phyloP scores from a whole-genome alignment of 2,113 vertebrate genomes.

The Malurus elegans region DNA sequence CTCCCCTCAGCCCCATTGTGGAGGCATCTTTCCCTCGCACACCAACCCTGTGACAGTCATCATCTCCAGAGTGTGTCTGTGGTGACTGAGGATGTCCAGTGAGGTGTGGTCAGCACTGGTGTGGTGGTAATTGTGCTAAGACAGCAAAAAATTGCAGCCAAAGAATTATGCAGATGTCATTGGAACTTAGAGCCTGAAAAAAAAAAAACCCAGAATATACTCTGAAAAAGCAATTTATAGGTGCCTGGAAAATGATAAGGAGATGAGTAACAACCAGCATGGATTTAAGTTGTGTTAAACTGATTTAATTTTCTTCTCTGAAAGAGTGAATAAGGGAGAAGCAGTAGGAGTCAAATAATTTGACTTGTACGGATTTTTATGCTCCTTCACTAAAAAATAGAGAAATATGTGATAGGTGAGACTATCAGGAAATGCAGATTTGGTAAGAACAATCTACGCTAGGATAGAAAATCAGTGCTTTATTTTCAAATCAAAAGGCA shows the following conservation, averaged over 20 bases:
- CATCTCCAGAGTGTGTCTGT: fast-evolving
- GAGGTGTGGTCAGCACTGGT: background rate
- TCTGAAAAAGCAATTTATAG: background rate
- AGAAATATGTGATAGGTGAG: background rate
- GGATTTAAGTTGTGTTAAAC: background rate
- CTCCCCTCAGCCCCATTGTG: background rate
- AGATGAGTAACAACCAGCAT: background rate
- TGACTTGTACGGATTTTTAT: background rate
- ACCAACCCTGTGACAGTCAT: background rate
- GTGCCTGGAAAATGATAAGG: background rate
- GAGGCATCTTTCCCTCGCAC: background rate
- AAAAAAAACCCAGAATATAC: background rate
- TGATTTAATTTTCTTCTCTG: slow-evolving; percentile 19
- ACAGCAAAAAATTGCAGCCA: background rate
- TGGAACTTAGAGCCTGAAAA: background rate
- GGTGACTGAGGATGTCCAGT: background rate
- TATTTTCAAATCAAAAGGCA: background rate
- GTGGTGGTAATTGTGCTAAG: background rate
- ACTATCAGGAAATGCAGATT: background rate
- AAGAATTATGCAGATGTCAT: background rate
- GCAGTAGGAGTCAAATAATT: background rate
- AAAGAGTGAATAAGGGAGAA: background rate
- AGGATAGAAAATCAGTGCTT: background rate
- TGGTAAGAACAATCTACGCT: background rate
- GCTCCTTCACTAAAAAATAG: background rate